phyloP scores from a whole-genome alignment of 1,140 invertebrate genomes.

The Lasaia peninsularis region DNA sequence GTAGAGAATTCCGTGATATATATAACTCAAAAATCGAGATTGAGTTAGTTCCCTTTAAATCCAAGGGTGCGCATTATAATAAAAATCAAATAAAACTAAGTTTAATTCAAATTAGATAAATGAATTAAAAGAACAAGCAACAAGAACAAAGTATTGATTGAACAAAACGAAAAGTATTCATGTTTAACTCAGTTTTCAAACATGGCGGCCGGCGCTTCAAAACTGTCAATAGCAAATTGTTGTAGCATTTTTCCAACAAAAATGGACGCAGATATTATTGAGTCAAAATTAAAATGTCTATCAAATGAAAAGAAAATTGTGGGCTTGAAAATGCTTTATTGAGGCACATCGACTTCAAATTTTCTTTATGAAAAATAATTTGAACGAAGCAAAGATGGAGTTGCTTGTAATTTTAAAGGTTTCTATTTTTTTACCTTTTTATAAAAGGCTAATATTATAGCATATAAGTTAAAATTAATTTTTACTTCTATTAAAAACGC shows the following conservation, averaged over 20 bases:
- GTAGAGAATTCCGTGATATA: no score
- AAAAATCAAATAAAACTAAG: neutral
- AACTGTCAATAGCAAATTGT: slow-evolving; percentile 12
- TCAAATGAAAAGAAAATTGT: neutral
- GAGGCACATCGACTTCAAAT: neutral
- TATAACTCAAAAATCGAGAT: no score
- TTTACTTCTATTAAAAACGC: no score
- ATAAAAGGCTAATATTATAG: no score
- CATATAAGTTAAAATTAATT: no score
- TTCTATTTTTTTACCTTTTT: no score
- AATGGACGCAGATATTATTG: neutral
- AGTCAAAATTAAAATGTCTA: slow-evolving; percentile 7
- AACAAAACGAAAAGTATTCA: neutral
- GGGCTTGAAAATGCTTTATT: neutral
- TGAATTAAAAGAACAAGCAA: neutral
- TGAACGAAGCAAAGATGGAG: no score
- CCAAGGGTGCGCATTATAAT: neutral
- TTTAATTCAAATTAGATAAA: neutral
- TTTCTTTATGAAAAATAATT: no score
- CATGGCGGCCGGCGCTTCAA: slow-evolving; percentile 5
- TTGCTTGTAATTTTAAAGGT: no score
- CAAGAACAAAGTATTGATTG: neutral
- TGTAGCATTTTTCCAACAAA: slow-evolving; percentile 5
- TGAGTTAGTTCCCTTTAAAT: no score
- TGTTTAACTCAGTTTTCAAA: slow-evolving; percentile 1